Percentiles rank a stretch among this genome's conserved stretches.
Conservation (phyloP, 2,797 vertebrate species). For the Onychomys leucogaster region DNA sequence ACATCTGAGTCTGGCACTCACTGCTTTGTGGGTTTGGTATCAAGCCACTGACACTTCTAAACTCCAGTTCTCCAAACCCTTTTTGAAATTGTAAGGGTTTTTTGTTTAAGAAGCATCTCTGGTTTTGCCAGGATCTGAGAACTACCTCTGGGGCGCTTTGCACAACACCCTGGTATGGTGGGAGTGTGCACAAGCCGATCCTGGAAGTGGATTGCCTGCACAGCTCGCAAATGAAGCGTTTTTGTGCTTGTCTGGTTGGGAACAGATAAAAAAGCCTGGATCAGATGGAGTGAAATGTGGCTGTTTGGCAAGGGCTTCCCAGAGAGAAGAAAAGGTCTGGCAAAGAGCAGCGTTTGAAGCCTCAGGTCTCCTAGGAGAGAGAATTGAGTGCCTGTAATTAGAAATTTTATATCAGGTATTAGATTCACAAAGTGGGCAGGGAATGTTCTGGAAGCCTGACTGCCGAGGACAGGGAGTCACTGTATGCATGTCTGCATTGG, state of each 20-base stretch:
- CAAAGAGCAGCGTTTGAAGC: constrained; percentile 47
- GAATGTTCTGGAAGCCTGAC: constrained; percentile 55
- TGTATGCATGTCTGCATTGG: constrained; percentile 8
- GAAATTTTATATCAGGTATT: constrained; percentile 76
- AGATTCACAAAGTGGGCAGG: constrained; percentile 61
- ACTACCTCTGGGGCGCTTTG: constrained; percentile 14
- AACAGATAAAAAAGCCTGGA: constrained; percentile 75
- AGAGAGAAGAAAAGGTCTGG: constrained; percentile 72
- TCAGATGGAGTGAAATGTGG: constrained; percentile 65
- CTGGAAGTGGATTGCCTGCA: constrained; percentile 54
- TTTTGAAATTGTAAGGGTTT: constrained; percentile 52
- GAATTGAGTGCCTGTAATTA: constrained; percentile 71
- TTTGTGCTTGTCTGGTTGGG: constrained; percentile 42
- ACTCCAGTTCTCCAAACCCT: background rate
- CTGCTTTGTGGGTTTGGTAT: background rate
- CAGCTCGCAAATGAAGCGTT: constrained; percentile 62
- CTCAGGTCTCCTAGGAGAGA: constrained; percentile 69
- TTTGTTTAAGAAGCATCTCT: constrained; percentile 20
- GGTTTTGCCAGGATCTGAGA: constrained; percentile 40
- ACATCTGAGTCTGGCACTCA: background rate
- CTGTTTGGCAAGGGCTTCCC: constrained; percentile 67
- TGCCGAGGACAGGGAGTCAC: constrained; percentile 61
- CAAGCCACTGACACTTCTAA: background rate
- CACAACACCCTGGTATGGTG: background rate
- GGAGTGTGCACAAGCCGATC: constrained; percentile 50